A percentile compares a stretch with the other conserved stretches of the same genome.
These are phyloP conservation scores for Fopius arisanus DNA, from an alignment of 1,140 invertebrate genomes.

Conservation along the genomic window DNA sequence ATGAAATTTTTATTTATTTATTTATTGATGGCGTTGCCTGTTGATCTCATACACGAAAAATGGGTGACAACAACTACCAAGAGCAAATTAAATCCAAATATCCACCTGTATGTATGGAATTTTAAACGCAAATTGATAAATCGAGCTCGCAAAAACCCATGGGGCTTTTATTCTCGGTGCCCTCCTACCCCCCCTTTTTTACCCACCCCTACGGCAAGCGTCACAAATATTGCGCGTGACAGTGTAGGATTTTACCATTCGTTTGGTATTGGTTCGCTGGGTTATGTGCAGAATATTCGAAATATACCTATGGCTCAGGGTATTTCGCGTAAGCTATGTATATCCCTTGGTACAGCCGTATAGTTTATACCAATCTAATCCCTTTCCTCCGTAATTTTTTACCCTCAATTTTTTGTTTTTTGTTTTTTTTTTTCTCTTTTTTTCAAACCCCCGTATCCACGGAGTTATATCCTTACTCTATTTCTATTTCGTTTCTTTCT, in stretches of 20 bases:
- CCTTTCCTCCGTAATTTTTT: constrained; percentile 9
- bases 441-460: not conserved
- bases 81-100: not conserved
- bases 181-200: too few species aligned
- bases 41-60: too few species aligned
- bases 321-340: constrained; percentile 13
- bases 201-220: not conserved
- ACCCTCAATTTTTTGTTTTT: too few species aligned
- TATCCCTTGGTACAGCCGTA: not conserved
- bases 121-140: not conserved
- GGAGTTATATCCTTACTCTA: constrained; percentile 11
- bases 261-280: not conserved
- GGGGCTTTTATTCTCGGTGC: not conserved
- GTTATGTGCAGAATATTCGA: constrained; percentile 20
- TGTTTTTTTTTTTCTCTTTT: too few species aligned
- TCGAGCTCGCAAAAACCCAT: not conserved
- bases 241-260: constrained; percentile 16
- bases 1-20: too few species aligned
- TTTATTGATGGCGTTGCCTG: too few species aligned
- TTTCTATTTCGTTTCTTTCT: not conserved
- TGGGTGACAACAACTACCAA: not conserved
- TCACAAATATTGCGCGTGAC: constrained; percentile 14
- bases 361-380: constrained; percentile 25
- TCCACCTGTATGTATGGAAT: not conserved
- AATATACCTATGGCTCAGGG: constrained; percentile 4